These are phyloP conservation scores for Thera britannica DNA, from an alignment of 2,888 invertebrate species.

Conservation along the genomic window DNA sequence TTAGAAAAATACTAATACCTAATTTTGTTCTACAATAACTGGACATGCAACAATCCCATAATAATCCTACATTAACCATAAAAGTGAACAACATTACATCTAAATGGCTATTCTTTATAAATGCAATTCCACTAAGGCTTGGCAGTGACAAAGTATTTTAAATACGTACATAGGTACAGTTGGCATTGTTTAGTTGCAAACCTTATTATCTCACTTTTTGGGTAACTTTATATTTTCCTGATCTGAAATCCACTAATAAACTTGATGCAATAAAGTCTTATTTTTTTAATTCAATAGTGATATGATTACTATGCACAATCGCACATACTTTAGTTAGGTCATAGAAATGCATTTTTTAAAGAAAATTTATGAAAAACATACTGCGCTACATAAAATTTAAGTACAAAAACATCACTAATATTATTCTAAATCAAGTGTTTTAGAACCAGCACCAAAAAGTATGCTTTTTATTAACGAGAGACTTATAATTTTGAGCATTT, in stretches of 20 bases:
- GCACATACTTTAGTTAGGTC: neutral
- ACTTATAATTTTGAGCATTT: slow-evolving; percentile 25
- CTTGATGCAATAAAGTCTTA: neutral
- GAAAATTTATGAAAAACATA: slow-evolving; percentile 1
- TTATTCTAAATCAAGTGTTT: slow-evolving; percentile 1
- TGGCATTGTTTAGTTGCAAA: neutral
- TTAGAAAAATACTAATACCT: slow-evolving; percentile 30
- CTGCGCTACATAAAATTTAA: slow-evolving; percentile 7
- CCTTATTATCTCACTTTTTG: neutral
- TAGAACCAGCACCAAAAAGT: slow-evolving; percentile 24
- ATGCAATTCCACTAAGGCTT: slow-evolving; percentile 28
- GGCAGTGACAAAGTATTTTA: slow-evolving; percentile 25
- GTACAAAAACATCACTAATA: slow-evolving; percentile 8
- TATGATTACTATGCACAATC: slow-evolving; percentile 12
- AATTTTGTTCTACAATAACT: slow-evolving; percentile 25
- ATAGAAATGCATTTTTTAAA: slow-evolving; percentile 13
- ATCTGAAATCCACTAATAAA: neutral
- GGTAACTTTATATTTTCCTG: slow-evolving; percentile 1
- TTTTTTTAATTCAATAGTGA: slow-evolving; percentile 21
- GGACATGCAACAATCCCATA: slow-evolving; percentile 27
- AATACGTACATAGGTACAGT: slow-evolving; percentile 8
- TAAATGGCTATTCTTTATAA: slow-evolving; percentile 28
- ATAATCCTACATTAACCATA: slow-evolving; percentile 21
- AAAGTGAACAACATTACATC: slow-evolving; percentile 21
- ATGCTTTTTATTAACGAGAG: slow-evolving; percentile 11